phyloP scores from a whole-genome alignment of 2,113 vertebrate genomes.

The Ibidorhyncha struthersii region DNA sequence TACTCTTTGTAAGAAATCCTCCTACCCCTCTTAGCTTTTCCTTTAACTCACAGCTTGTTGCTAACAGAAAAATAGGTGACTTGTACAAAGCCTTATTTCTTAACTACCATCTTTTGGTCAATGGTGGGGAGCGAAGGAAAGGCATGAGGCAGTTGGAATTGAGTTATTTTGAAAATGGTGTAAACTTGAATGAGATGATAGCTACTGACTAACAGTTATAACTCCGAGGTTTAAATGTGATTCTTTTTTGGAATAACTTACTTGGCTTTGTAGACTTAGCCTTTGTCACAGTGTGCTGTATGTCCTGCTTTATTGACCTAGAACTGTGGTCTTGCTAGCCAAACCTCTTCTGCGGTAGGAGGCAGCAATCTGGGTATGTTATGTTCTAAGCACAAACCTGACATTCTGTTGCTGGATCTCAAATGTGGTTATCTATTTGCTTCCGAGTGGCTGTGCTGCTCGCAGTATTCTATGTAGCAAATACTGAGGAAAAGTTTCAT shows the following conservation, averaged over 20 bases:
- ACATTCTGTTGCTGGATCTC: background rate
- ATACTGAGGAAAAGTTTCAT: background rate
- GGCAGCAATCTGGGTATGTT: background rate
- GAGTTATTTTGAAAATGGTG: background rate
- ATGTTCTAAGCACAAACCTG: background rate
- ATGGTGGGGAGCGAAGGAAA: background rate
- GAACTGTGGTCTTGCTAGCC: background rate
- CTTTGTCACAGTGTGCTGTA: background rate
- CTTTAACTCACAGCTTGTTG: background rate
- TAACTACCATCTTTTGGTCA: background rate
- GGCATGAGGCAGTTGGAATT: background rate
- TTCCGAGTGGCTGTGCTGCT: background rate
- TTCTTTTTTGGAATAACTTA: background rate
- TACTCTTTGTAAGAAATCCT: background rate
- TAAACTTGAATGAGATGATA: background rate
- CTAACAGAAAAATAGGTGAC: background rate
- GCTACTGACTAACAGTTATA: background rate
- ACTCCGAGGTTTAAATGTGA: background rate
- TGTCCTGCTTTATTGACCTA: background rate
- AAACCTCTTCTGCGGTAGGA: background rate
- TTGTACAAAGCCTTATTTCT: background rate
- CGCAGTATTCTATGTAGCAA: background rate
- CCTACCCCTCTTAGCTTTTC: background rate
- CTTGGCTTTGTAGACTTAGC: background rate
- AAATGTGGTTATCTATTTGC: background rate